A percentile compares a stretch with the other conserved stretches of the same genome.
These are phyloP conservation scores for Gorsachius goisagi DNA, from an alignment of 2,113 vertebrate genomes.

Conservation along the genomic window DNA sequence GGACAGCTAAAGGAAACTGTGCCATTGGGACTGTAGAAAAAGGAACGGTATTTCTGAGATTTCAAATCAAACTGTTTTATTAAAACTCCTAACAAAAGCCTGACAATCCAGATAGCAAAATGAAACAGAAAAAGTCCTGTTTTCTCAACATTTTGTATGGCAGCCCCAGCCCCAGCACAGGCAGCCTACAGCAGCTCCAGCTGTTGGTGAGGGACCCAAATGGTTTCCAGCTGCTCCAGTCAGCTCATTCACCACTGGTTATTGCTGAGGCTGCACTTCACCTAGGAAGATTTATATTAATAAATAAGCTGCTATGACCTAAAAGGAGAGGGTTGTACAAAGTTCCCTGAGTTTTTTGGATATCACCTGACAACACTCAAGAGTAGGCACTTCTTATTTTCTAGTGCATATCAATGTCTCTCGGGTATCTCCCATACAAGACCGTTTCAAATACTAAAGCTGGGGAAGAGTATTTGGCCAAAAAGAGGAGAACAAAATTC, in stretches of 20 bases:
- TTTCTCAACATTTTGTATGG: not conserved
- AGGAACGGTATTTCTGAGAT: not conserved
- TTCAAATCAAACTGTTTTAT: not conserved
- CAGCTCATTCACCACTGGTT: not conserved
- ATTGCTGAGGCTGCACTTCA: not conserved
- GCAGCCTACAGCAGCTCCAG: not conserved
- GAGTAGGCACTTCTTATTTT: not conserved
- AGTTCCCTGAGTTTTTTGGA: not conserved
- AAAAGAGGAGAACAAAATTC: not conserved
- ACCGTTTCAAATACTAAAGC: not conserved
- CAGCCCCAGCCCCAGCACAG: not conserved
- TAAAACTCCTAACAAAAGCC: not conserved
- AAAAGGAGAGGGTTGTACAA: not conserved
- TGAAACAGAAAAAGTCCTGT: not conserved
- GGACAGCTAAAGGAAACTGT: not conserved
- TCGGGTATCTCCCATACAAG: not conserved
- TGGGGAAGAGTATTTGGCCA: not conserved
- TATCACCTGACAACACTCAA: not conserved
- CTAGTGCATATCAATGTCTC: not conserved
- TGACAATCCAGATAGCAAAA: not conserved
- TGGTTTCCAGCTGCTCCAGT: not conserved
- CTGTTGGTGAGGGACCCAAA: not conserved
- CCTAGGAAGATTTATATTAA: not conserved
- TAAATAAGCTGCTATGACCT: not conserved
- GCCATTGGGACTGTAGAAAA: not conserved